Conservation (phyloP, 2,888 invertebrate genomes). For the Mellilla xanthometata region DNA sequence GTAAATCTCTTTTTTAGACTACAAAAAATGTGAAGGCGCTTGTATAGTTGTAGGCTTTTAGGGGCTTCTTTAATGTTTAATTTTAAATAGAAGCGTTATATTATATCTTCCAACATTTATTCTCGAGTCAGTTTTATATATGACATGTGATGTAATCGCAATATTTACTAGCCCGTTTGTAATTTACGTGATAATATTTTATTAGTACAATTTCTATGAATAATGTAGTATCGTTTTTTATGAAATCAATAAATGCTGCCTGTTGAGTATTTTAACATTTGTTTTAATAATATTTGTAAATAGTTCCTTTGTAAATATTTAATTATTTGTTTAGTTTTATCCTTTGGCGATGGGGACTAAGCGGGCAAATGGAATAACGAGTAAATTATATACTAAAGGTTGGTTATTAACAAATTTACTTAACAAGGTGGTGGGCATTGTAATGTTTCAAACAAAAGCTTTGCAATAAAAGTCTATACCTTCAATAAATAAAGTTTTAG, state of each 20-base stretch:
- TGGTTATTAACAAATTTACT: background rate
- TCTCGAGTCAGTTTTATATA: too few relatives aligned
- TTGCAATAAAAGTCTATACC: too few relatives aligned
- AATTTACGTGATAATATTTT: background rate
- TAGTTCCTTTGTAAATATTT: slow-evolving; percentile 7
- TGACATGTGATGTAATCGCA: slow-evolving; percentile 16
- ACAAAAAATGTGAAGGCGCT: too few relatives aligned
- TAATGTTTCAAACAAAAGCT: too few relatives aligned
- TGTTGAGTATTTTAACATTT: background rate
- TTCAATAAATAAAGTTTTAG: too few relatives aligned
- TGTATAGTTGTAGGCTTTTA: too few relatives aligned
- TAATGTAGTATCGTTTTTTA: background rate
- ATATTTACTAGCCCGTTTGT: slow-evolving; percentile 16
- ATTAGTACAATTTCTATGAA: slow-evolving; percentile 6
- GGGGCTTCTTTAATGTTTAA: too few relatives aligned
- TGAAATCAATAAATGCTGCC: background rate
- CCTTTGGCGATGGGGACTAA: background rate
- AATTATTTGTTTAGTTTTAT: slow-evolving; percentile 17
- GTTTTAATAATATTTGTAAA: slow-evolving; percentile 7
- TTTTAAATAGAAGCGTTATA: too few relatives aligned
- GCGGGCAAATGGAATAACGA: background rate
- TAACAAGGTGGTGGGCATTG: slow-evolving; percentile 1
- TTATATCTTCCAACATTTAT: too few relatives aligned
- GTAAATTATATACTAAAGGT: background rate
- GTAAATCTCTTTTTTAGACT: too few relatives aligned